phyloP scores from a whole-genome alignment of 2,888 invertebrate species.

The Apantesis nais region DNA sequence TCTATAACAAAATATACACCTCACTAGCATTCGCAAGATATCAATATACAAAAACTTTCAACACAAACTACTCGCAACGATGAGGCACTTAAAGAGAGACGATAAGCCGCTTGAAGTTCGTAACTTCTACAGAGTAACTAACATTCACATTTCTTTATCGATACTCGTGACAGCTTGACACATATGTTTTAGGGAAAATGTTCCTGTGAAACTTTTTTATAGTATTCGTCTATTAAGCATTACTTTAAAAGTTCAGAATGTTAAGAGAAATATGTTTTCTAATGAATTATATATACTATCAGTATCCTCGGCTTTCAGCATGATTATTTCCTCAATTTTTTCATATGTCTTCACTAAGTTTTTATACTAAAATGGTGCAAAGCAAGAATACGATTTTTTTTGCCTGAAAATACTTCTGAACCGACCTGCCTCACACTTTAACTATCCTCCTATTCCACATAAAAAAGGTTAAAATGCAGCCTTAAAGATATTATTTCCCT shows the following conservation, averaged over 20 bases:
- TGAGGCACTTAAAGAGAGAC: constrained; percentile 13
- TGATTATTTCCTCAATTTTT: no score
- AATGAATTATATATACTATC: background rate
- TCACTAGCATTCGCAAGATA: constrained; percentile 12
- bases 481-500: no score
- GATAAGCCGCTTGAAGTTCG: constrained; percentile 14
- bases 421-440: no score
- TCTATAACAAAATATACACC: no score
- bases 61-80: constrained; percentile 23
- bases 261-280: background rate
- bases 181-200: constrained; percentile 2
- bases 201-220: background rate
- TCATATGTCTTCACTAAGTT: no score
- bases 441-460: background rate
- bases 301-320: background rate
- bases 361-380: no score
- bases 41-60: constrained; percentile 24
- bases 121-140: constrained; percentile 32
- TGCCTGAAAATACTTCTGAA: background rate
- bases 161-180: constrained; percentile 22
- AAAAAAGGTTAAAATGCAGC: no score
- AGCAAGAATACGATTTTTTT: no score
- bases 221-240: background rate
- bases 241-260: background rate
- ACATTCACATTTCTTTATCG: constrained; percentile 31